Evolutionary conservation across 2,113 vertebrate species (phyloP), one percentile per base, ranked within the genome.

Genomic region (Perca schrenkii): DNA sequence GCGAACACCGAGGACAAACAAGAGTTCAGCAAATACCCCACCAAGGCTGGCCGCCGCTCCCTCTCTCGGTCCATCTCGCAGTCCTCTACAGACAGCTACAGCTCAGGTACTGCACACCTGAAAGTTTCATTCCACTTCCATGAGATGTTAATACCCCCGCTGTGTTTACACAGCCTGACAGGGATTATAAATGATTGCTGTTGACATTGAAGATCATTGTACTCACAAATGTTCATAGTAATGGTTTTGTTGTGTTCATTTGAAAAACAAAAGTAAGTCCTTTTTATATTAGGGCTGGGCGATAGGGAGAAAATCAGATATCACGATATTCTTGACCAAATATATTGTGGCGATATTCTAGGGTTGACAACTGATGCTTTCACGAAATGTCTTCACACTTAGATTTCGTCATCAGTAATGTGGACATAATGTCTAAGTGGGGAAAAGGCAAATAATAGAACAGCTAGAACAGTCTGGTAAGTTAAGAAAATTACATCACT

Each of bases 1-100:
- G 98, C 97, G 22, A 95, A 95, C 62, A 68, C 93, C 8, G 98
- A 99, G 96, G 98, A 99, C 91, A 99, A 99, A 95, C 98, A 99
- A 89, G 98, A 99, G 74, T 99, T 99, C 95, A 97, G 95, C 95
- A 98, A 97, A 89, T 99, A 97, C 84, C 98, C 97, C 0, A 99
- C 98, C 62, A 99, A 99, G 93, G 97, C 98, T 0, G 98, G 98
- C 47, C 97, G 98, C 0, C 96, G 98, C 21, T 99, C 98, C 62
- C 93, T 99, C 43, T 99, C 98, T 40, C 96, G 98, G 19, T 99
- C 98, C 85, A 99, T 99, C 93, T 99, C 98, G 0, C 98, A 99
- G 94, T 99, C 98, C 21, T 99, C 98, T 89, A 99, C 98, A 0
- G 98, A 99, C 95, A 99, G 98, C 96, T 99, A 99, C 94, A 99